Evolutionary conservation across 37 sponge, comb jelly and placozoan genomes (phyloP).

Genomic region (Tethya wilhelma): DNA sequence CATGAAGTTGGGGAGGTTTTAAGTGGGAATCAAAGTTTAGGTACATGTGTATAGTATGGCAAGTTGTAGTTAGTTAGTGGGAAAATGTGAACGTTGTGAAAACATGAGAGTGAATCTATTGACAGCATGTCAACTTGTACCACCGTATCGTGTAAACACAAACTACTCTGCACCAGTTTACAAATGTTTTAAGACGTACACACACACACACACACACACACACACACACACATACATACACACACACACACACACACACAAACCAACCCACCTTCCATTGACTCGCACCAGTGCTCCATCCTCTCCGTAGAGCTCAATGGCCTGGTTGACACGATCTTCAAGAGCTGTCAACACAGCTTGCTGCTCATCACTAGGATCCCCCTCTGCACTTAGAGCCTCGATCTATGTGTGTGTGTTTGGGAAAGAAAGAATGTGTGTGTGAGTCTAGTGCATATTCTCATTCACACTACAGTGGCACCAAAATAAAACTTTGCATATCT

Average conservation of each 20-base stretch:
- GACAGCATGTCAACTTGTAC: no score
- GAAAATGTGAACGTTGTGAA: not conserved
- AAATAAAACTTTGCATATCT: not conserved
- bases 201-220: no score
- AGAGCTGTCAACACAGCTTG: constrained; percentile 28
- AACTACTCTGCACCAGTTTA: no score
- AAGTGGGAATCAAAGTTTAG: not conserved
- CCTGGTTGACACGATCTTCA: constrained; percentile 33
- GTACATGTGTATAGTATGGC: not conserved
- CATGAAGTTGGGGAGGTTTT: no score
- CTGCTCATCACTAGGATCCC: constrained; percentile 33
- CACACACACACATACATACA: no score
- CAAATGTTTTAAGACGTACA: no score
- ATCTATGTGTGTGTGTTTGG: not conserved
- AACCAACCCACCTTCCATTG: constrained; percentile 46
- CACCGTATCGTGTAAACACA: no score
- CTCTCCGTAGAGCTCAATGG: constrained; percentile 51
- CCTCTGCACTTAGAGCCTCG: constrained; percentile 26
- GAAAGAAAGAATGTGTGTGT: not conserved
- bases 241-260: no score
- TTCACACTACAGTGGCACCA: not conserved
- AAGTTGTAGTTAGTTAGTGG: not conserved
- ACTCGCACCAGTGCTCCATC: constrained; percentile 51
- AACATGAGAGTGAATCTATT: not conserved
- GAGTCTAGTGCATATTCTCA: not conserved